phyloP scores from a whole-genome alignment of 2,113 vertebrate species.

The Perca schrenkii region DNA sequence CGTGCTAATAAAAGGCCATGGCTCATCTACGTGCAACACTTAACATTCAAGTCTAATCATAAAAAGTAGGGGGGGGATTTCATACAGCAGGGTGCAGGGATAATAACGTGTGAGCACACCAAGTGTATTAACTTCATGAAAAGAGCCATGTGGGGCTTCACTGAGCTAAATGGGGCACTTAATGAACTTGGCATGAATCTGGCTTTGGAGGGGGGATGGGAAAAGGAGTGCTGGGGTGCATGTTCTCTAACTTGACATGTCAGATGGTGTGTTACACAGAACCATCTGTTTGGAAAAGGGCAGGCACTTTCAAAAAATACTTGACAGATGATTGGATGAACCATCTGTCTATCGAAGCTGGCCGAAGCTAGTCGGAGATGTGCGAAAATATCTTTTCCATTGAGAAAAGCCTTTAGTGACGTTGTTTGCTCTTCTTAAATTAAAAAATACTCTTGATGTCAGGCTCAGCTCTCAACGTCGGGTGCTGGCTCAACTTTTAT shows the following conservation, averaged over 20 bases:
- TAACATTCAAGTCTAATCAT: slow-evolving; percentile 55
- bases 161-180: slow-evolving; percentile 68
- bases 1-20: slow-evolving; percentile 66
- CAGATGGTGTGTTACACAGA: too few relatives aligned
- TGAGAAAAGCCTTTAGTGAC: too few relatives aligned
- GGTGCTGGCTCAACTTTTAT: too few relatives aligned
- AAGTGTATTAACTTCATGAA: slow-evolving; percentile 50
- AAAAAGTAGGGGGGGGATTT: slow-evolving; percentile 33
- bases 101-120: slow-evolving; percentile 56
- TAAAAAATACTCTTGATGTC: too few relatives aligned
- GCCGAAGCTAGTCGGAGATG: too few relatives aligned
- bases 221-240: background rate
- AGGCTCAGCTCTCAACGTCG: too few relatives aligned
- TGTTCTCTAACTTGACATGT: background rate
- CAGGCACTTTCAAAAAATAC: too few relatives aligned
- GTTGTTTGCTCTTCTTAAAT: too few relatives aligned
- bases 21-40: slow-evolving; percentile 43
- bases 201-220: background rate
- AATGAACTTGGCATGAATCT: slow-evolving; percentile 64
- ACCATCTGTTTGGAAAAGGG: too few relatives aligned
- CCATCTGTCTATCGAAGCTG: too few relatives aligned
- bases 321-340: too few relatives aligned
- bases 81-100: slow-evolving; percentile 65
- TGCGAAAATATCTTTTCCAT: too few relatives aligned
- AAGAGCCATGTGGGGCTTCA: slow-evolving; percentile 36